Base-by-base conservation (phyloP, 2,888 invertebrate genomes). In the Rhingia rostrata region DNA sequence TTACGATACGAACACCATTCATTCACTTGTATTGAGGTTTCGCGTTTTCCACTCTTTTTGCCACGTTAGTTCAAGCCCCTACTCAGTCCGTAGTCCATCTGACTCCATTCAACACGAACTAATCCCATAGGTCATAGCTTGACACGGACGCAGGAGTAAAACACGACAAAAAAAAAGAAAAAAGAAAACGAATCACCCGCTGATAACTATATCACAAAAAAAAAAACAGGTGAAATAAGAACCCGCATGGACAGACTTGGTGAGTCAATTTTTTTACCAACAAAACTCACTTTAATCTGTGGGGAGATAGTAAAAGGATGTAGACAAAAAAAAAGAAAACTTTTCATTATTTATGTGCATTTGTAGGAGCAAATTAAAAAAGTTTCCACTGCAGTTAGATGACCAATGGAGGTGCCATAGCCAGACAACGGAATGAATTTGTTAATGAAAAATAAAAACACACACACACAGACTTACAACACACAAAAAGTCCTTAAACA, bases 381-480 rank as follows among this genome's bases (percentile, higher is more conserved):
- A 81, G 58, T 81, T 81, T 81, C 39, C 69, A 66, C 81, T 81
- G 81, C 75, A 81, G 81, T 81, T 81, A 81, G 81, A 75, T 81
- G 81, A 77, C 70, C 81, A 81, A 70, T 81, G 58, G 70, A 75
- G 75, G 69, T 81, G 81, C 75, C 75, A 75, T 39, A 69, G 69
- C 75, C 81, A 81, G 81, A 81, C 81, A 75, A 63, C 43, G 58
- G 70, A 75, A 81, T 81, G 75, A 75, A 75, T 81, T 81, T 75
- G 81, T 75, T 81, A 81, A 81, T 81, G 75, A 75, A 81, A 80
- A 81, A 75, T 74, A 75, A 75, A 73, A 81, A 47, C 61, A 33
- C 45, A 54, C 54, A 72, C 33, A 45, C 45, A 54, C 54, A 72
- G 14, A 45, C 32, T 22, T 22, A 22, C 22, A 22, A 53, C 43